Base-by-base conservation (phyloP, 2,888 invertebrate genomes). In the Rhyacophila evoluta region DNA sequence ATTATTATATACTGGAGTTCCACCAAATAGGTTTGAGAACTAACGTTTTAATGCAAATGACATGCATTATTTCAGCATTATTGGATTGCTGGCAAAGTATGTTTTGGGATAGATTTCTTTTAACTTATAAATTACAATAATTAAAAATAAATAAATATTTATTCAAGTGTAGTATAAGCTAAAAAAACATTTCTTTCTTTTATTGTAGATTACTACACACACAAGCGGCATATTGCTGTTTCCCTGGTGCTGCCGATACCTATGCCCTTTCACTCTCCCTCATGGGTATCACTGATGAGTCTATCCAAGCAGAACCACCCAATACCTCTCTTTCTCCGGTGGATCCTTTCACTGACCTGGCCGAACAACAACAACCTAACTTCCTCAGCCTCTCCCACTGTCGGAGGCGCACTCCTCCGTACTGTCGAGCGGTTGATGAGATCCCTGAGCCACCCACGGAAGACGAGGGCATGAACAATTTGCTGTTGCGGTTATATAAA, bases 141-240 rank as follows among this genome's bases (percentile, higher is more conserved):
- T n/a, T n/a, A n/a, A n/a, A n/a, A n/a, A n/a, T n/a, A n/a, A n/a
- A n/a, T n/a, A n/a, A n/a, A n/a, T n/a, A n/a, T n/a, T n/a, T n/a
- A n/a, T n/a, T n/a, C n/a, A n/a, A n/a, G n/a, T n/a, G n/a, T n/a
- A n/a, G n/a, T n/a, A n/a, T n/a, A n/a, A n/a, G n/a, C n/a, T n/a
- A n/a, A n/a, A n/a, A n/a, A n/a, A n/a, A n/a, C n/a, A n/a, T n/a
- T n/a, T n/a, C n/a, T n/a, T n/a, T n/a, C n/a, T n/a, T n/a, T n/a
- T n/a, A 71, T 86, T 88, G 77, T 86, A 97, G 97, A 87, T 91
- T 97, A 83, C 88, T 98, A 74, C 95, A 95, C 87, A 95, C 95
- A 76, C 95, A 96, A 88, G 94, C 95, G 39, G 91, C 93, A 11
- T 95, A 94, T 86, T 96, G 95, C 86, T 92, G 93, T 85, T 96